phyloP scores from a whole-genome alignment of 2,888 invertebrate species.

The Falcaria lacertinaria region DNA sequence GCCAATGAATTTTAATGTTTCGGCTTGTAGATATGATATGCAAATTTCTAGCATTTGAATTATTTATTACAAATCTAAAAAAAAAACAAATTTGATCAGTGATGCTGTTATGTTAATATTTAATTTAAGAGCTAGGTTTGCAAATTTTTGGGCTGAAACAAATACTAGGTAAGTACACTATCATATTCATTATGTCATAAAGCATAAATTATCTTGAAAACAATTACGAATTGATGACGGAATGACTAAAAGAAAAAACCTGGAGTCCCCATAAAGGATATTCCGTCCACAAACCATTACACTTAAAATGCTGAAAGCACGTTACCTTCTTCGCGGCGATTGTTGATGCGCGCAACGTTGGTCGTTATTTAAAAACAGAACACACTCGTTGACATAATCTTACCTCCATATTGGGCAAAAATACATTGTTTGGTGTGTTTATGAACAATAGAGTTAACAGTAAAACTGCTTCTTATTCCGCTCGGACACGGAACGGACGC shows the following conservation, averaged over 20 bases:
- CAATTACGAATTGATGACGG: too few species aligned
- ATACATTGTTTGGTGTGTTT: slow-evolving; percentile 72
- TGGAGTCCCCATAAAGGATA: slow-evolving; percentile 5
- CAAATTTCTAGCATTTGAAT: too few species aligned
- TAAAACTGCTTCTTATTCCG: slow-evolving; percentile 76
- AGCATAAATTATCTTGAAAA: too few species aligned
- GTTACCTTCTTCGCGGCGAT: slow-evolving; percentile 33
- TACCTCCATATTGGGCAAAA: slow-evolving; percentile 72
- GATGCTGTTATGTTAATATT: too few species aligned
- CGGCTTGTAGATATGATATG: background rate
- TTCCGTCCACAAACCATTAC: slow-evolving; percentile 19
- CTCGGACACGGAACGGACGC: slow-evolving; percentile 70
- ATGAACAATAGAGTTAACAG: slow-evolving; percentile 74
- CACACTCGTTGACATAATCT: slow-evolving; percentile 74
- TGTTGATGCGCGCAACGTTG: slow-evolving; percentile 47
- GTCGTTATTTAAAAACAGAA: slow-evolving; percentile 71
- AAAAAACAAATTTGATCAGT: too few species aligned
- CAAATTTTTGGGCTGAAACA: too few species aligned
- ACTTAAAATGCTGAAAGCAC: slow-evolving; percentile 49
- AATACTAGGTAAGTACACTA: too few species aligned
- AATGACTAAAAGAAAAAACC: background rate
- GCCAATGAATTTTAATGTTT: background rate
- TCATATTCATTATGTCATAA: too few species aligned
- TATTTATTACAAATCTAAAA: too few species aligned
- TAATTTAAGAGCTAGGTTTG: too few species aligned